Conservation (phyloP, 2,797 vertebrate genomes). For the Leptatherina wallacei region DNA sequence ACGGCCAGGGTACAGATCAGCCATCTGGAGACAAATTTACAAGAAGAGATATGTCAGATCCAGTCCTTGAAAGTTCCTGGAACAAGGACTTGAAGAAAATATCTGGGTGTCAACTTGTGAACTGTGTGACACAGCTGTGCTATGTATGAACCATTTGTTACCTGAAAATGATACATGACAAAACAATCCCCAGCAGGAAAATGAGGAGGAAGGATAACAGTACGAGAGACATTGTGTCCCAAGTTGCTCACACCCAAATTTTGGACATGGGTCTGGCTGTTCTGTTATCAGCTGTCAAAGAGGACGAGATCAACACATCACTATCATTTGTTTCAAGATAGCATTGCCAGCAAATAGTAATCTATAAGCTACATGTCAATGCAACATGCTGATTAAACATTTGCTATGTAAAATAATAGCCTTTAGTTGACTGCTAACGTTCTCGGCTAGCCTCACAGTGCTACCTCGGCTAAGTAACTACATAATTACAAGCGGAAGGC, state of each 20-base stretch:
- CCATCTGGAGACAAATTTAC: constrained; percentile 82
- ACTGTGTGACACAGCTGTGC: background rate
- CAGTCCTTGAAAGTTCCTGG: background rate
- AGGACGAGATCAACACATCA: constrained; percentile 36
- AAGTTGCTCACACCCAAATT: constrained; percentile 66
- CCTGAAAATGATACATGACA: constrained; percentile 76
- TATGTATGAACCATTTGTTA: constrained; percentile 46
- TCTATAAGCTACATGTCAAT: background rate
- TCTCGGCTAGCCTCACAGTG: constrained; percentile 20
- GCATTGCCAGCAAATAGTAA: background rate
- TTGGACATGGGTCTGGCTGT: constrained; percentile 58
- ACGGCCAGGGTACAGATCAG: constrained; percentile 87
- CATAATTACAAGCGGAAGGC: constrained; percentile 30
- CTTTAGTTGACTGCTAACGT: constrained; percentile 5
- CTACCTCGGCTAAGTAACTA: constrained; percentile 46
- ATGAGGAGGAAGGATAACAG: constrained; percentile 67
- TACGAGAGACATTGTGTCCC: constrained; percentile 80
- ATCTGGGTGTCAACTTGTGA: background rate
- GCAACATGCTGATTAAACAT: background rate
- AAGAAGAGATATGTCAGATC: background rate
- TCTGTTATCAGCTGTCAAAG: constrained; percentile 54
- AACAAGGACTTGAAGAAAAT: background rate
- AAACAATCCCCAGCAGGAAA: constrained; percentile 61
- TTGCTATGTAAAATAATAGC: background rate
- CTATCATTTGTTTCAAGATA: constrained; percentile 2